phyloP scores from a whole-genome alignment of 92 coral and sea anemone genomes.

The Palythoa grandiflora region DNA sequence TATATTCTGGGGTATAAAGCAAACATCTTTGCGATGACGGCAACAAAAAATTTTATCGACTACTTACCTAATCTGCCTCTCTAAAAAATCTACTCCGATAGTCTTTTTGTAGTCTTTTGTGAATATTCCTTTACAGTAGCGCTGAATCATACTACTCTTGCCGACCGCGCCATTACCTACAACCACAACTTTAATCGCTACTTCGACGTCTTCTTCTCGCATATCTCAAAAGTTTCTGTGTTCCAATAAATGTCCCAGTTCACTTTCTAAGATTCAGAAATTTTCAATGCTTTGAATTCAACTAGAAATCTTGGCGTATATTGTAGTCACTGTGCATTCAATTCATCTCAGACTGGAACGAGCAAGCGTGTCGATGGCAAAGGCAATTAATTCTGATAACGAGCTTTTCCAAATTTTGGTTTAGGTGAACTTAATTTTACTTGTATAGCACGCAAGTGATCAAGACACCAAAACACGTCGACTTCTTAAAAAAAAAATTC shows the following conservation, averaged over 20 bases:
- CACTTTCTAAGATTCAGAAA: background rate
- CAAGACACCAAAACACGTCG: background rate
- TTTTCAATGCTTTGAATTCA: background rate
- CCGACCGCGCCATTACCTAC: conserved; percentile 99
- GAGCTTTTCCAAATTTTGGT: conserved; percentile 16
- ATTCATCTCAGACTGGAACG: background rate
- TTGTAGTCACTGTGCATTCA: conserved; percentile 14
- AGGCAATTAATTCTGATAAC: conserved; percentile 22
- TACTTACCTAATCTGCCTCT: conserved; percentile 91
- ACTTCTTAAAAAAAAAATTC: background rate
- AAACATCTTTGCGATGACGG: background rate
- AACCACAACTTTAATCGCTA: conserved; percentile 97
- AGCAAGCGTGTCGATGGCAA: conserved; percentile 7
- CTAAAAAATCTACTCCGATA: conserved; percentile 98
- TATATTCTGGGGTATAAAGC: background rate
- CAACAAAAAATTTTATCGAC: background rate
- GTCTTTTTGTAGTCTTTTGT: conserved; percentile 99
- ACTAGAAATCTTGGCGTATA: background rate
- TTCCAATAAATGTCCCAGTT: conserved; percentile 14
- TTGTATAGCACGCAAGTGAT: background rate
- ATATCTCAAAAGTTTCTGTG: conserved; percentile 39
- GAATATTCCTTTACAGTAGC: conserved; percentile 98
- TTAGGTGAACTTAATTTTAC: background rate
- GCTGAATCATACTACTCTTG: conserved; percentile 97
- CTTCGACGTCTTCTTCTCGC: conserved; percentile 99